Percentiles rank a stretch among this genome's conserved stretches.
phyloP scores from a whole-genome alignment of 2,797 vertebrate genomes.

The Cryptoblepharus egeriae region DNA sequence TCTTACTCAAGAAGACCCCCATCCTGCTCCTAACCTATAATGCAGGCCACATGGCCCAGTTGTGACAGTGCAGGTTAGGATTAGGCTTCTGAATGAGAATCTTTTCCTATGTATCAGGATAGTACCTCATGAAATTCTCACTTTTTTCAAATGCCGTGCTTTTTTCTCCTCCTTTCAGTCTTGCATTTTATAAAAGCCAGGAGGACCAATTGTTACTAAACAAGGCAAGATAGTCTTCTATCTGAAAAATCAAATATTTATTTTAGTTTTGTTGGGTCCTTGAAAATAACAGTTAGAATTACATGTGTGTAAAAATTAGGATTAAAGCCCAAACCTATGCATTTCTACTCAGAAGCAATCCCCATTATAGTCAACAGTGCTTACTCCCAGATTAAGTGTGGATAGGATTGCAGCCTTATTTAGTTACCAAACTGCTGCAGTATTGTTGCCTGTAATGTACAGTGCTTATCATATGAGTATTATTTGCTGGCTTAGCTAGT shows the following conservation, averaged over 20 bases:
- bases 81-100: no score
- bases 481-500: constrained; percentile 24
- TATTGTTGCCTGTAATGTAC: not conserved
- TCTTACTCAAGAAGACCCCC: no score
- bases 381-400: no score
- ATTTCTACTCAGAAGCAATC: not conserved
- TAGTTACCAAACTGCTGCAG: not conserved
- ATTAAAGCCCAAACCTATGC: not conserved
- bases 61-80: no score
- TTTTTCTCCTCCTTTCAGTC: not conserved
- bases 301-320: constrained; percentile 15
- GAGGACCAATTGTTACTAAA: not conserved
- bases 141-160: not conserved
- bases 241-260: not conserved
- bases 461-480: constrained; percentile 22
- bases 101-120: no score
- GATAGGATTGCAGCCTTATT: no score
- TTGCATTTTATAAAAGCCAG: not conserved
- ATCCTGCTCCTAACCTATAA: no score
- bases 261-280: not conserved
- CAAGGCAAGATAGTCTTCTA: not conserved
- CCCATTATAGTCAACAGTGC: no score
- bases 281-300: not conserved
- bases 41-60: no score
- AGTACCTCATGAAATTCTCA: not conserved